Base-by-base conservation (phyloP, 2,888 invertebrate species). In the Eutolmus rufibarbis region DNA sequence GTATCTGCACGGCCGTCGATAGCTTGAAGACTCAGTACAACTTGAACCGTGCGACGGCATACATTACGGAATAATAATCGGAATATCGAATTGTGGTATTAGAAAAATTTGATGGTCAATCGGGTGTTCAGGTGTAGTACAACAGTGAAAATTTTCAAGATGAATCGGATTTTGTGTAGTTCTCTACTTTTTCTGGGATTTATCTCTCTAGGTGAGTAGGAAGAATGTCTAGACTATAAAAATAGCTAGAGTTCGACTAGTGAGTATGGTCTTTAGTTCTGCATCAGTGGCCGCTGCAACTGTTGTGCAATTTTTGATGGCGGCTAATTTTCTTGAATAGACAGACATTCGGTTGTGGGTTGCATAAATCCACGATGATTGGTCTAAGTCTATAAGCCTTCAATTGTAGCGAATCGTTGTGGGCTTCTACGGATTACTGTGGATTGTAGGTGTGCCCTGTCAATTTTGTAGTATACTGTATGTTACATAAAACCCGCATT, bases 181-280 rank as follows among this genome's bases (percentile, higher is more conserved):
- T 84, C 88, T 86, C 79, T 91, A 86, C 89, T 91, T 88, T 88
- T 90, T 89, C 89, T 91, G 88, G 90, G 89, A 79, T 84, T 90
- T 56, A 76, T 89, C 37, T 89, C 90, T 87, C 89, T 89, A 56
- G 91, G 91, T 91, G 90, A 91, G 91, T 91, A 34, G 28, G 81
- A 28, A 37, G 23, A 19, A 57, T 57, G 23, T n/a, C 19, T 7
- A n/a, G 57, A 56, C n/a, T 56, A n/a, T 56, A n/a, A 5, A 56
- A n/a, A 56, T 57, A 9, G 23, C 12, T 7, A 5, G 14, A 79
- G 16, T 74, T 2, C 0, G 14, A 34, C 9, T 16, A 5, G 7
- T 76, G 34, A 16, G 8, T 7, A 37, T 5, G 7, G 28, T 31
- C 7, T 16, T 23, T 19, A 43, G 78, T 78, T 37, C 46, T 78